Percentiles rank a stretch among this genome's conserved stretches.
Evolutionary conservation across 1,140 invertebrate species (phyloP).

Genomic region (Calliopsis andreniformis): DNA sequence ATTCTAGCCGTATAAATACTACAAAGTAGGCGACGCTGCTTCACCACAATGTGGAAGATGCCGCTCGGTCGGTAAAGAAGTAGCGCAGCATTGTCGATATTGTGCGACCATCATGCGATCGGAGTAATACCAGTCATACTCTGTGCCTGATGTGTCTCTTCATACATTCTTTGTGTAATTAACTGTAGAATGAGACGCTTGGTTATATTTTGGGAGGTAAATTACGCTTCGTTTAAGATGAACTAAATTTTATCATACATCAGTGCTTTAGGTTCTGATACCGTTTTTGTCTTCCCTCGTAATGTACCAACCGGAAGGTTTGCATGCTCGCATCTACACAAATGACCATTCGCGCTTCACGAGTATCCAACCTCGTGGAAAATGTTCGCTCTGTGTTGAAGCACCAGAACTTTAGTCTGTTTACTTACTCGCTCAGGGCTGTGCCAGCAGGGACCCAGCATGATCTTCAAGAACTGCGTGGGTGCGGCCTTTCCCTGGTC

Average conservation of each 20-base stretch:
- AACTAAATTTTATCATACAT: too few species aligned
- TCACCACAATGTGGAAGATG: constrained; percentile 1
- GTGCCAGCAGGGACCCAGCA: constrained; percentile 62
- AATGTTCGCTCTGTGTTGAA: constrained; percentile 47
- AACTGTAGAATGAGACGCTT: constrained; percentile 22
- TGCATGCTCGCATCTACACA: not conserved
- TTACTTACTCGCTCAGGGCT: constrained; percentile 64
- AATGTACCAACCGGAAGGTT: not conserved
- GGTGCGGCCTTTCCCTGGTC: constrained; percentile 71
- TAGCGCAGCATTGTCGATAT: constrained; percentile 26
- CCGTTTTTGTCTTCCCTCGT: too few species aligned
- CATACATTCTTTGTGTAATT: not conserved
- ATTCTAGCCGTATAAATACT: constrained; percentile 10
- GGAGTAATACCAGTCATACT: constrained; percentile 24
- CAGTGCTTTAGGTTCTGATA: too few species aligned
- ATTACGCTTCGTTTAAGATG: not conserved
- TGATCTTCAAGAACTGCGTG: constrained; percentile 66
- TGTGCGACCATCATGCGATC: constrained; percentile 37
- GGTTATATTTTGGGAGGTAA: not conserved
- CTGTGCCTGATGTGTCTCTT: constrained; percentile 1
- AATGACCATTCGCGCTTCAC: constrained; percentile 35
- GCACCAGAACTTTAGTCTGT: constrained; percentile 48
- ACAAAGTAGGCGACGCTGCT: not conserved
- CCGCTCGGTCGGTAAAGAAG: constrained; percentile 6
- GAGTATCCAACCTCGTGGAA: constrained; percentile 54